Evolutionary conservation across 2,113 vertebrate species (phyloP).

Genomic region (Sinocyclocheilus anophthalmus): DNA sequence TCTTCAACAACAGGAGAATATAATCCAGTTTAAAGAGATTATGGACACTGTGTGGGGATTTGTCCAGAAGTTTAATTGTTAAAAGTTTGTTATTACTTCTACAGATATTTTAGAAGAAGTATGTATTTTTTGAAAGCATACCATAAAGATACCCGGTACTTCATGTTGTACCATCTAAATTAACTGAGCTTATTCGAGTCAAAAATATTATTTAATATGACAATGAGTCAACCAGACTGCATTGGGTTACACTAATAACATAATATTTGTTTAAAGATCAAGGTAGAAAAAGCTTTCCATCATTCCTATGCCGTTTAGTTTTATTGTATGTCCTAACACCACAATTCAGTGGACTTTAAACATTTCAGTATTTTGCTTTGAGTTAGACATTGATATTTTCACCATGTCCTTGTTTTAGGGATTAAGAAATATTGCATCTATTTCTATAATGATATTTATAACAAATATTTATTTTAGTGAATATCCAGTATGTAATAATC

Average conservation of each 20-base stretch:
- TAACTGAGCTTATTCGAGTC: background rate
- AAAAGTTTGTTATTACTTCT: slow-evolving; percentile 16
- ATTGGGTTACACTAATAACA: background rate
- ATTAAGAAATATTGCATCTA: background rate
- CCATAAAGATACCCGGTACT: background rate
- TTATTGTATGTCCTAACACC: background rate
- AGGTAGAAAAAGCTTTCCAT: background rate
- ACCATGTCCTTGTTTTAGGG: background rate
- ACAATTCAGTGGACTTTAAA: background rate
- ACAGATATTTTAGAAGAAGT: background rate
- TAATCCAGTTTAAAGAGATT: slow-evolving; percentile 30
- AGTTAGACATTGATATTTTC: background rate
- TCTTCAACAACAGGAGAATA: slow-evolving; percentile 13
- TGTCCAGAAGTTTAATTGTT: slow-evolving; percentile 9
- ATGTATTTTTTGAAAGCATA: background rate
- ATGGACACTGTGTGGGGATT: slow-evolving; percentile 13
- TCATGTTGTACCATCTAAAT: background rate
- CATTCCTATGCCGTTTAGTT: background rate
- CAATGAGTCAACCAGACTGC: background rate
- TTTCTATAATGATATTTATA: background rate
- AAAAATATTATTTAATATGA: background rate
- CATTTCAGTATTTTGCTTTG: background rate
- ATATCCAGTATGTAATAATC: background rate
- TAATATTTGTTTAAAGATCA: background rate
- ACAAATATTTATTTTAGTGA: background rate